phyloP scores from a whole-genome alignment of 53 echinoderm and acorn worm species.

The Temnopleurus reevesii region DNA sequence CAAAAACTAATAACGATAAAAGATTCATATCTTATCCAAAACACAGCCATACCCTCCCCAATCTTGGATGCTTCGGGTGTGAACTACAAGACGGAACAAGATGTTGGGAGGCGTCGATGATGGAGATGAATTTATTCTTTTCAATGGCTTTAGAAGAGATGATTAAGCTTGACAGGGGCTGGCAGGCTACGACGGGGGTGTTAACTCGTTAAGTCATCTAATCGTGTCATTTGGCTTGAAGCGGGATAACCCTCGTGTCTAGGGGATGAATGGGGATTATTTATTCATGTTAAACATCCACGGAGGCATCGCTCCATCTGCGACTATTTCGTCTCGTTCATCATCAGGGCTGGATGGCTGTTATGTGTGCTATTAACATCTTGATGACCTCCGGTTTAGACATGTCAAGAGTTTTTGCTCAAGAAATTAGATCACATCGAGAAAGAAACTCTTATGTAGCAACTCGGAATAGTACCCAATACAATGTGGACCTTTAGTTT shows the following conservation, averaged over 20 bases:
- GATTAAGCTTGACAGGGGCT: background rate
- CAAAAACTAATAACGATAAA: too few relatives aligned
- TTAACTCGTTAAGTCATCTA: conserved; percentile 38
- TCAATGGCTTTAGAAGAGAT: background rate
- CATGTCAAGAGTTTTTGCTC: too few relatives aligned
- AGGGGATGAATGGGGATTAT: background rate
- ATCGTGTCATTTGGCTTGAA: conserved; percentile 39
- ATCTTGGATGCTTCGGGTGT: background rate
- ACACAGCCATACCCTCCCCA: too few relatives aligned
- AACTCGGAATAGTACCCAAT: too few relatives aligned
- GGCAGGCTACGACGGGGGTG: background rate
- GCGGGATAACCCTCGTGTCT: background rate
- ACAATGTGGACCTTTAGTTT: too few relatives aligned
- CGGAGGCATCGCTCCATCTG: background rate
- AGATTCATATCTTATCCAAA: too few relatives aligned
- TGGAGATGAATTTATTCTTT: too few relatives aligned
- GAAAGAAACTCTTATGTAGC: too few relatives aligned
- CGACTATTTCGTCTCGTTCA: background rate
- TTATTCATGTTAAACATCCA: background rate
- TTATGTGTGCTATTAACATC: background rate
- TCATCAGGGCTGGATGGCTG: background rate
- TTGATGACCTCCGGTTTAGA: background rate
- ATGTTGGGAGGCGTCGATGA: background rate
- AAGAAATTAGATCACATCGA: too few relatives aligned
- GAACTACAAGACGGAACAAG: background rate